Conservation (phyloP, 2,888 invertebrate species). For the Pantelozetes paolii region DNA sequence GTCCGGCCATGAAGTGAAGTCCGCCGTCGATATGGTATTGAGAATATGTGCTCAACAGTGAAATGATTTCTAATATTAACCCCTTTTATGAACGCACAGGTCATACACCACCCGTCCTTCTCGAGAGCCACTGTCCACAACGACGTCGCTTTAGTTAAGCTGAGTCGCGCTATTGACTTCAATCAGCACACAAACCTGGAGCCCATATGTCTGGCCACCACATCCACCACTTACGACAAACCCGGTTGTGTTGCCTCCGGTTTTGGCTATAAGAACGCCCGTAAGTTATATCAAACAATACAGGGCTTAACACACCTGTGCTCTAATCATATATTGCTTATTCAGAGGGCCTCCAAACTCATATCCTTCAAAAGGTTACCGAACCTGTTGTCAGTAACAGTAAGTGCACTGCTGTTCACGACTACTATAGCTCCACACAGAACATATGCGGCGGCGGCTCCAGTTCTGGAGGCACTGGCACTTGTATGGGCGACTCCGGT, state of each 20-base stretch:
- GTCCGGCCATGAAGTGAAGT: too few species aligned
- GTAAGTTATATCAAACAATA: background rate
- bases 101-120: too few species aligned
- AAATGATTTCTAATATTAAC: too few species aligned
- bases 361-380: background rate
- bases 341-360: background rate
- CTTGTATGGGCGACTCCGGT: constrained; percentile 39
- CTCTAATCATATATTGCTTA: too few species aligned
- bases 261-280: background rate
- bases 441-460: constrained; percentile 12
- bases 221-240: background rate
- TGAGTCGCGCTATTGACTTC: background rate
- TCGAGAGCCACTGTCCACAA: too few species aligned
- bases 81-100: too few species aligned
- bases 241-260: constrained; percentile 21
- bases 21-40: background rate
- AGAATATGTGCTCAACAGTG: background rate
- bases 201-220: too few species aligned
- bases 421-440: too few species aligned
- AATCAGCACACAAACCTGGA: background rate
- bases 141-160: constrained; percentile 52
- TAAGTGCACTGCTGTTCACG: background rate
- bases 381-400: background rate
- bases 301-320: background rate
- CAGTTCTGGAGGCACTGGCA: constrained; percentile 47